Evolutionary conservation across 2,113 vertebrate genomes (phyloP).

Genomic region (Erpornis zantholeuca): DNA sequence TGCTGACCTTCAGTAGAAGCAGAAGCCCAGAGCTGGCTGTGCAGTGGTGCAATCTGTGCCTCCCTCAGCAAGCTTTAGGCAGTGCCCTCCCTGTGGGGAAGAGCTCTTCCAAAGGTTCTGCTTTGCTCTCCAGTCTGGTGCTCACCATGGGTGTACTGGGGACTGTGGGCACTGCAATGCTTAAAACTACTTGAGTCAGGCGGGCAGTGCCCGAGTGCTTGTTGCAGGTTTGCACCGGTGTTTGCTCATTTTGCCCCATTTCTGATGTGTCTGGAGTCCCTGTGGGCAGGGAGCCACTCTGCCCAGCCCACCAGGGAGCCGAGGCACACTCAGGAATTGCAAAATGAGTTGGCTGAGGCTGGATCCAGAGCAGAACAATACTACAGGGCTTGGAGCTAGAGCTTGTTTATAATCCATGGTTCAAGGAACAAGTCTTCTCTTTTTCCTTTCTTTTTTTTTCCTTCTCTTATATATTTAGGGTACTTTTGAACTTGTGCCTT

Average conservation of each 20-base stretch:
- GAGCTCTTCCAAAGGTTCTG: background rate
- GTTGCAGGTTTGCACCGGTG: rapidly evolving
- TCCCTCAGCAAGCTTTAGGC: background rate
- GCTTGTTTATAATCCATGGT: background rate
- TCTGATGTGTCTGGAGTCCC: background rate
- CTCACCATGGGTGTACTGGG: rapidly evolving
- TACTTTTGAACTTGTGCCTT: constrained; percentile 5
- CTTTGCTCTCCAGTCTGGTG: background rate
- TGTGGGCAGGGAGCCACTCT: background rate
- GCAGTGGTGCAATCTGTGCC: rapidly evolving
- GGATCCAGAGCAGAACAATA: background rate
- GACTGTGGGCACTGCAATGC: background rate
- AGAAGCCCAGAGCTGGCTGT: background rate
- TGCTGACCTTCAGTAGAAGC: background rate
- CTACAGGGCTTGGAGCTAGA: background rate
- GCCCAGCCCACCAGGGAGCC: background rate
- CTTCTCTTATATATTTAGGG: background rate
- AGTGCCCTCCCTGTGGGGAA: rapidly evolving
- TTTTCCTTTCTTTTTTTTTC: rapidly evolving
- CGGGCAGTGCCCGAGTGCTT: background rate
- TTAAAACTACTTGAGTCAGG: rapidly evolving
- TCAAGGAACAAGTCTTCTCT: background rate
- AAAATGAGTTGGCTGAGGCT: background rate
- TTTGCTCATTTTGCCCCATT: rapidly evolving
- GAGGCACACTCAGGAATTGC: background rate